Evolutionary conservation across 2,797 vertebrate genomes (phyloP), one percentile per base, ranked within the genome.

Genomic region (Manis javanica): DNA sequence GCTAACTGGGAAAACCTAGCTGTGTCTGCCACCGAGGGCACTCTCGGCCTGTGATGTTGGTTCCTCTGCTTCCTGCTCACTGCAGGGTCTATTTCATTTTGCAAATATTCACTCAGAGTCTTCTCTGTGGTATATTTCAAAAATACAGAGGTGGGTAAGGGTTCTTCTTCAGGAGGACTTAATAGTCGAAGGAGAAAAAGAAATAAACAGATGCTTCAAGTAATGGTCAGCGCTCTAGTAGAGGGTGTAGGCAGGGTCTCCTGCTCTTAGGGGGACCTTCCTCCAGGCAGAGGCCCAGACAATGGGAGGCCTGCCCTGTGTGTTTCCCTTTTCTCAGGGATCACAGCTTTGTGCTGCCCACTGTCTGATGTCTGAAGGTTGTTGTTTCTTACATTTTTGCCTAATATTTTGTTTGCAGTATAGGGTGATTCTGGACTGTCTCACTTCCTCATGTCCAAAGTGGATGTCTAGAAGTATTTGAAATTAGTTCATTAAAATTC

Each of bases 21-120:
- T 51, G 23, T 23, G 61, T 91, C 49, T 72, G 31, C 19, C 23
- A 5, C 15, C 0, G 2, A n/a, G 7, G 3, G 37, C 29, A 6
- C 24, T 64, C 5, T 51, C 24, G 37, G 9, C 26, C 9, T 1
- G 12, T 8, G 21, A 19, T 23, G 55, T 19, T 42, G 6, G 7
- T 46, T 72, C 55, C 53, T 23, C 57, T 23, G 7, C n/a, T 79
- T 29, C 23, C 15, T 1, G 4, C 59, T 49, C 29, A 24, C 34
- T 15, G 11, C 14, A 63, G 61, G 18, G 18, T 18, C 53, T n/a
- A 66, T 51, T 87, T 84, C 42, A 39, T 34, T 55, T 74, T 57
- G 49, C 39, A 74, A 61, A 18, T 75, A 29, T 68, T 68, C 63
- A 34, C 24, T 66, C 46, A 46, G 79, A n/a, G 46, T 4, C 8